phyloP scores from a whole-genome alignment of 2,113 vertebrate genomes.

The Pygoscelis antarcticus region DNA sequence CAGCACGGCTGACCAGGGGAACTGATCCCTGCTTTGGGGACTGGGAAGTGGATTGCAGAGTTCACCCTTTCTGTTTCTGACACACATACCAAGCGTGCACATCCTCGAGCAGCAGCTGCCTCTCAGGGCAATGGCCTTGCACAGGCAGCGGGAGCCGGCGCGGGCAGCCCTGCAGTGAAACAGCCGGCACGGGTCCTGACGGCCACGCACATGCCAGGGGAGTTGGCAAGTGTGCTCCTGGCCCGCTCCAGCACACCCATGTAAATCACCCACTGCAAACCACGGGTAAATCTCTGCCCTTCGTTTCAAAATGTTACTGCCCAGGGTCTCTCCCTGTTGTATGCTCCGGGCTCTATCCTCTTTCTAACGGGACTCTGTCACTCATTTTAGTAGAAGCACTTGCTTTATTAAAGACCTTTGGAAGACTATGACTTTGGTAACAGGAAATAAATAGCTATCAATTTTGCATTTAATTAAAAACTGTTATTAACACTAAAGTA shows the following conservation, averaged over 20 bases:
- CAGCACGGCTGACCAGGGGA: no score
- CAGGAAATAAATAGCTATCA: conserved; percentile 37
- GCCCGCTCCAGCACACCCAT: neutral
- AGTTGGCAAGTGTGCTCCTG: neutral
- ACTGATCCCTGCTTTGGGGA: neutral
- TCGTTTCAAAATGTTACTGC: rapidly evolving
- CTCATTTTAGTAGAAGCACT: neutral
- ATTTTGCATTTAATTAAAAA: neutral
- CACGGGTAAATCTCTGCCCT: neutral
- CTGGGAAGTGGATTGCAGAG: neutral
- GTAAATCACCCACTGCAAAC: neutral
- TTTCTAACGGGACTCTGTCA: rapidly evolving
- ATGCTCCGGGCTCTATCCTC: rapidly evolving
- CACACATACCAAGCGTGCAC: rapidly evolving
- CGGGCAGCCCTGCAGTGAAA: neutral
- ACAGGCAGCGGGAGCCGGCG: neutral
- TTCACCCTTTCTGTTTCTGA: neutral
- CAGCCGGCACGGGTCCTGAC: rapidly evolving
- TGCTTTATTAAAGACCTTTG: neutral
- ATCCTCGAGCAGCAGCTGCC: neutral
- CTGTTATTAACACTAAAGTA: neutral
- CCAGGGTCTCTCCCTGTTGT: neutral
- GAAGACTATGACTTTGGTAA: neutral
- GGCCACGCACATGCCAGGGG: rapidly evolving
- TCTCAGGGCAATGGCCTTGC: neutral